Base-by-base conservation (phyloP, 2,888 invertebrate species). In the Morinoia aosen region DNA sequence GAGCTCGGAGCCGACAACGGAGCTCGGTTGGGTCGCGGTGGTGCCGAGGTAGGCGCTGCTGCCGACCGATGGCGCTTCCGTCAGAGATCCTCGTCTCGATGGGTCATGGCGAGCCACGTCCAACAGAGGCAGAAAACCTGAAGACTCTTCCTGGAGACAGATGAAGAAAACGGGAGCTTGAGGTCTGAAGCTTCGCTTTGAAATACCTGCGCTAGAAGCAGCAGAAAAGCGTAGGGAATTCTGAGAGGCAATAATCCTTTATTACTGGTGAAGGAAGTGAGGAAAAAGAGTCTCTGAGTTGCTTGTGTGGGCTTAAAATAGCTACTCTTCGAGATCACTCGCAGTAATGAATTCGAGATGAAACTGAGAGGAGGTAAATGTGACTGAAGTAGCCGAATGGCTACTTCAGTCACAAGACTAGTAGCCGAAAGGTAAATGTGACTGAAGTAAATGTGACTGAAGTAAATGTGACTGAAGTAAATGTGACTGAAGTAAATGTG, bases 71-170 rank as follows among this genome's bases (percentile, higher is more conserved):
- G 57, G 94, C 48, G 39, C 64, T 25, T 93, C 93, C 11, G 93
- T 93, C 58, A 93, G 57, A 33, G 93, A 93, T 0, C 93, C 93
- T n/a, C 57, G 56, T 57, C 93, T 93, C 33, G 95, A 76, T 0
- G 64, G 58, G 58, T 95, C 95, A 76, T 95, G 95, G 10, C 95
- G 95, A 39, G 95, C 95, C 25, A 95, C 95, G 64, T 95, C 95
- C 40, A 95, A 39, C 61, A 95, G 95, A 19, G 95, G 95, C 48
- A 95, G 40, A n/a, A 95, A 95, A 8, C 95, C 95, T 61, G 95
- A 95, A n/a, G 95, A 95, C 48, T 95, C 95, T 33, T 95, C 95
- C 95, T 95, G 58, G 58, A 76, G 8, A 33, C 76, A 76, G 33
- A 76, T 76, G 76, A 91, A 91, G 25, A 91, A 91, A 91, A 91